These are phyloP conservation scores for Solenopsis invicta DNA, from an alignment of 1,140 invertebrate genomes.

Conservation along the genomic window DNA sequence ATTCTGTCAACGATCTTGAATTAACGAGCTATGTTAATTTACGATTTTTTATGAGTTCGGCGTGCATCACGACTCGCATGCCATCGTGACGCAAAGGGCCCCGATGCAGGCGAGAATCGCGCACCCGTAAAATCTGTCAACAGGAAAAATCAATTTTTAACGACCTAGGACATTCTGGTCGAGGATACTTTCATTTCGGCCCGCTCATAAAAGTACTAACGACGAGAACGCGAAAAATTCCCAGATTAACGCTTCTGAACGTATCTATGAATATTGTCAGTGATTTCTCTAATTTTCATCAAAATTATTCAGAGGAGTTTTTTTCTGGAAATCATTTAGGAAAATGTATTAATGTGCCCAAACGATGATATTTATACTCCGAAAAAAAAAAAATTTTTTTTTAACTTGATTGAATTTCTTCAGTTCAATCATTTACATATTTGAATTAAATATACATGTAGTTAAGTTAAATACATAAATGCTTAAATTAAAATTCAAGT, in stretches of 20 bases:
- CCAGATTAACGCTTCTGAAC: slow-evolving; percentile 1
- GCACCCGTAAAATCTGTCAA: slow-evolving; percentile 55
- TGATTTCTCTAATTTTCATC: background rate
- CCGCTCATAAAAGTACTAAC: slow-evolving; percentile 9
- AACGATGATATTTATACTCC: background rate
- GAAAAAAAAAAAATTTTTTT: too few species aligned
- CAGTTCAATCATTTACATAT: too few species aligned
- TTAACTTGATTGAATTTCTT: too few species aligned
- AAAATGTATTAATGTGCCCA: background rate
- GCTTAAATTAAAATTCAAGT: too few species aligned
- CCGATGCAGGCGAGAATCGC: background rate
- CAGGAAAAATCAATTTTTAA: slow-evolving; percentile 65
- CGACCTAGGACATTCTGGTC: background rate
- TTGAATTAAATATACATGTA: too few species aligned
- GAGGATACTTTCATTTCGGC: slow-evolving; percentile 27
- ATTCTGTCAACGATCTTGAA: background rate
- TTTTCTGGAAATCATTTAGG: background rate
- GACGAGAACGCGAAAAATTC: slow-evolving; percentile 1
- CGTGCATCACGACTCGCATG: slow-evolving; percentile 16
- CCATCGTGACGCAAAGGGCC: background rate
- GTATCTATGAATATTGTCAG: background rate
- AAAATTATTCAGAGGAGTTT: background rate
- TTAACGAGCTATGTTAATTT: slow-evolving; percentile 65
- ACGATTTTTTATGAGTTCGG: slow-evolving; percentile 48
- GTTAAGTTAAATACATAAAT: too few species aligned